phyloP scores from a whole-genome alignment of 2,113 vertebrate species.

The Natator depressus region DNA sequence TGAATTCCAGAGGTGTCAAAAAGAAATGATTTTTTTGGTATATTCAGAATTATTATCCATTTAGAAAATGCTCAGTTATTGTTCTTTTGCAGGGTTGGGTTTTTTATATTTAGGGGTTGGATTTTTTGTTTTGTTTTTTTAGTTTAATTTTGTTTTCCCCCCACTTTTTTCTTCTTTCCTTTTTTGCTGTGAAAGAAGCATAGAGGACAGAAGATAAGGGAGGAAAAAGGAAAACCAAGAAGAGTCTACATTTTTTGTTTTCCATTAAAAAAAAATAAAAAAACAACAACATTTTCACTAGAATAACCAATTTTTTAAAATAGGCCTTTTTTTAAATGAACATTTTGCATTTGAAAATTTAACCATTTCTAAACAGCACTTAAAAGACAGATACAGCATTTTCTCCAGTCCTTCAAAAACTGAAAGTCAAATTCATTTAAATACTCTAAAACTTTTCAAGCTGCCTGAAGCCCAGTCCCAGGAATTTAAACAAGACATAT shows the following conservation, averaged over 20 bases:
- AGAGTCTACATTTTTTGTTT: not conserved
- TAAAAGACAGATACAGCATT: not conserved
- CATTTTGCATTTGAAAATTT: not conserved
- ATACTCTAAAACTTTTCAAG: not conserved
- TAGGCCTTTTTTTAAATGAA: not conserved
- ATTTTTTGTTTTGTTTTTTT: not conserved
- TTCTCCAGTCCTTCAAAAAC: not conserved
- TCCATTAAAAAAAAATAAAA: not conserved
- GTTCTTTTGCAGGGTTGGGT: not conserved
- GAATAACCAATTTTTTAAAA: not conserved
- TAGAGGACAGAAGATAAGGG: not conserved
- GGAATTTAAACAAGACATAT: not conserved
- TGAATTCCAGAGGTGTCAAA: not conserved
- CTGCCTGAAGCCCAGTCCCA: not conserved
- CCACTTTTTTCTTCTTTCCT: not conserved
- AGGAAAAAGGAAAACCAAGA: not conserved
- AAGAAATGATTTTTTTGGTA: not conserved
- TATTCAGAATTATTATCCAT: not conserved
- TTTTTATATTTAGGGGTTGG: not conserved
- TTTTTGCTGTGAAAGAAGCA: not conserved
- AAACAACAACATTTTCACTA: not conserved
- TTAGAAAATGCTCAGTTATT: not conserved
- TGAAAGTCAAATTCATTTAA: not conserved
- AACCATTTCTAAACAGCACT: not conserved
- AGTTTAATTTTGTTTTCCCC: not conserved